Conservation (phyloP, 1,140 invertebrate genomes). For the Lanistes nyassanus region DNA sequence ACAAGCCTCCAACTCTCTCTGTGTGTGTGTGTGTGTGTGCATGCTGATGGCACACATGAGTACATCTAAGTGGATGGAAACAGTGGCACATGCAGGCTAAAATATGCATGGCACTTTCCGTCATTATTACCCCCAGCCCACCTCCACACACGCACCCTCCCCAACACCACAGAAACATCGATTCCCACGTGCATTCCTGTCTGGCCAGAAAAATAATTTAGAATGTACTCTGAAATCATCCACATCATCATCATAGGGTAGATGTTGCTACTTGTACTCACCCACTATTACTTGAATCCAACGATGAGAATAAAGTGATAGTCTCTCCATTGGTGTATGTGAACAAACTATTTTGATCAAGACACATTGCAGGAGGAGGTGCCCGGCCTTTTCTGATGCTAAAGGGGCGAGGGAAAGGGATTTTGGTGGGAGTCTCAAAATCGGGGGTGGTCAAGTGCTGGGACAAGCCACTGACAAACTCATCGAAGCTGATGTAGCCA, state of each 20-base stretch:
- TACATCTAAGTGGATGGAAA: too few species aligned
- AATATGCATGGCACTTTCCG: background rate
- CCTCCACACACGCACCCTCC: constrained; percentile 6
- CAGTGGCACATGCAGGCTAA: too few species aligned
- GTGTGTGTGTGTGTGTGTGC: background rate
- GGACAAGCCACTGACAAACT: constrained; percentile 74
- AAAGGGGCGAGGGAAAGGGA: background rate
- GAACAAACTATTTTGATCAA: background rate
- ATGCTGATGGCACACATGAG: too few species aligned
- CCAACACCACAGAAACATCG: background rate
- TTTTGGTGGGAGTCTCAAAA: background rate
- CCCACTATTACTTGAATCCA: constrained; percentile 6
- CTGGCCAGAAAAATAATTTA: too few species aligned
- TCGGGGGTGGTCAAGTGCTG: constrained; percentile 60
- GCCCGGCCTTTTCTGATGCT: constrained; percentile 1
- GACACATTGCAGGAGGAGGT: background rate
- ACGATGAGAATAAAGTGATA: constrained; percentile 12
- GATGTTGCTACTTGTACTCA: constrained; percentile 2
- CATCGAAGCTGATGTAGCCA: constrained; percentile 76
- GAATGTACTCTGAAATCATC: too few species aligned
- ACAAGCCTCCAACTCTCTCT: too few species aligned
- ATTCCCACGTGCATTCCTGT: background rate
- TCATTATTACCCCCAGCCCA: background rate
- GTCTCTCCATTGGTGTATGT: background rate
- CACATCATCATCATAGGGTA: too few species aligned